phyloP scores from a whole-genome alignment of 2,113 vertebrate species.

The Cinclus mexicanus region DNA sequence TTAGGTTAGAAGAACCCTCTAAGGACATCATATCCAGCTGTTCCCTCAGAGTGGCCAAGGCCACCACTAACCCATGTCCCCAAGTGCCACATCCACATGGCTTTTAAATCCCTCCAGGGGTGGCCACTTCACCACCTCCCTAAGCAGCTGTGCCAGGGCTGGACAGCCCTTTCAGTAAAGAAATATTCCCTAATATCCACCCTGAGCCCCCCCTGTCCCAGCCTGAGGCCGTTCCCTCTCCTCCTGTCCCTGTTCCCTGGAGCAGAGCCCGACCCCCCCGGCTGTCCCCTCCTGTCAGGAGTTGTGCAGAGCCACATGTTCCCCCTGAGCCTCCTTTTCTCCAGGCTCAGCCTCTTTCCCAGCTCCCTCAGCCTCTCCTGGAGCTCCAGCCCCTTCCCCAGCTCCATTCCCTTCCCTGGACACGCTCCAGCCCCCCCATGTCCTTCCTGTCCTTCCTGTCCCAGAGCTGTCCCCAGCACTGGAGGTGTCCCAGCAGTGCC shows the following conservation, averaged over 20 bases:
- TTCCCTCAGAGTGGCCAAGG: neutral
- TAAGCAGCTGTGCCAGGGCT: neutral
- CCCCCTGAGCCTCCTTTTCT: neutral
- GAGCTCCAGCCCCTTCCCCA: neutral
- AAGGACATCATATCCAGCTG: neutral
- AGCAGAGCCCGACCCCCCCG: neutral
- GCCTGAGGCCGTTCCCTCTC: neutral
- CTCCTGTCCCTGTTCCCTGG: neutral
- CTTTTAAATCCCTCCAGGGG: neutral
- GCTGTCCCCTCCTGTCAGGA: neutral
- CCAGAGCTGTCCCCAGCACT: neutral
- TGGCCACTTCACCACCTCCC: neutral
- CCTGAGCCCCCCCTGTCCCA: neutral
- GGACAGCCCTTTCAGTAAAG: neutral
- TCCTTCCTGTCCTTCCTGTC: neutral
- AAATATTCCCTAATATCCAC: neutral
- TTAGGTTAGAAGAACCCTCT: neutral
- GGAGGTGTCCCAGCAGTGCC: neutral
- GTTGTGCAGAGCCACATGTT: neutral
- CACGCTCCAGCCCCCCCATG: fast-evolving
- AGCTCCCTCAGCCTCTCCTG: neutral
- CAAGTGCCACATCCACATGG: neutral
- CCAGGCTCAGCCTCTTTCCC: neutral
- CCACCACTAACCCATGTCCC: neutral
- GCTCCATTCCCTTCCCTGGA: neutral